phyloP scores from a whole-genome alignment of 2,113 vertebrate genomes.

The Cyprinodon brontotheroides region DNA sequence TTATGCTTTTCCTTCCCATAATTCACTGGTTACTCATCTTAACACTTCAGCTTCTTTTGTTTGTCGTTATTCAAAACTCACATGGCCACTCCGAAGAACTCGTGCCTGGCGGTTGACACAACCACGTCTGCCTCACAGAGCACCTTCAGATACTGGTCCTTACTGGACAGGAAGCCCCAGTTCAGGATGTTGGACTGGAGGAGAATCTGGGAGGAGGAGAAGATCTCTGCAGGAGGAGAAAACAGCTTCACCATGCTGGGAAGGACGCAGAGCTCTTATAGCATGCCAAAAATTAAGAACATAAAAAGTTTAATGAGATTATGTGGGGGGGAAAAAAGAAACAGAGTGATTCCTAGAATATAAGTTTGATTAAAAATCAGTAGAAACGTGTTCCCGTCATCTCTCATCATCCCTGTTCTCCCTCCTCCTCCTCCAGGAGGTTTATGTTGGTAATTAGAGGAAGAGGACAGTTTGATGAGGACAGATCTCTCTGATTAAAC shows the following conservation, averaged over 20 bases:
- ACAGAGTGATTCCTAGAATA: neutral
- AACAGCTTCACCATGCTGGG: neutral
- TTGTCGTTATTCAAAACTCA: conserved; percentile 71
- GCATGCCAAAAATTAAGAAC: neutral
- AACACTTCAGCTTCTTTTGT: neutral
- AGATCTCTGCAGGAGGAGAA: conserved; percentile 81
- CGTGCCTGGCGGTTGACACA: conserved; percentile 92
- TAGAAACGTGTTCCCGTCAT: neutral
- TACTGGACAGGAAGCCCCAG: conserved; percentile 92
- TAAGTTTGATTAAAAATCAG: neutral
- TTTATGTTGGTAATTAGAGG: conserved; percentile 1
- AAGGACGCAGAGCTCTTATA: neutral
- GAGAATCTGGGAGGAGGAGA: conserved; percentile 73
- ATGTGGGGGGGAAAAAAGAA: neutral
- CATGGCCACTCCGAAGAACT: conserved; percentile 98
- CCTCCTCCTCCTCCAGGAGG: neutral
- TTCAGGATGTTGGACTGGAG: conserved; percentile 84
- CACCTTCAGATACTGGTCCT: conserved; percentile 86
- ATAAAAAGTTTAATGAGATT: neutral
- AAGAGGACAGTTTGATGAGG: conserved; percentile 1
- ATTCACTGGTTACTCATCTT: no score
- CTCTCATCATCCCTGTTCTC: neutral
- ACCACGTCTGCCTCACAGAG: conserved; percentile 92
- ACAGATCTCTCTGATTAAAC: conserved; percentile 1
- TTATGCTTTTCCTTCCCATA: no score